phyloP scores from a whole-genome alignment of 2,888 invertebrate genomes.

The Conus canariensis region DNA sequence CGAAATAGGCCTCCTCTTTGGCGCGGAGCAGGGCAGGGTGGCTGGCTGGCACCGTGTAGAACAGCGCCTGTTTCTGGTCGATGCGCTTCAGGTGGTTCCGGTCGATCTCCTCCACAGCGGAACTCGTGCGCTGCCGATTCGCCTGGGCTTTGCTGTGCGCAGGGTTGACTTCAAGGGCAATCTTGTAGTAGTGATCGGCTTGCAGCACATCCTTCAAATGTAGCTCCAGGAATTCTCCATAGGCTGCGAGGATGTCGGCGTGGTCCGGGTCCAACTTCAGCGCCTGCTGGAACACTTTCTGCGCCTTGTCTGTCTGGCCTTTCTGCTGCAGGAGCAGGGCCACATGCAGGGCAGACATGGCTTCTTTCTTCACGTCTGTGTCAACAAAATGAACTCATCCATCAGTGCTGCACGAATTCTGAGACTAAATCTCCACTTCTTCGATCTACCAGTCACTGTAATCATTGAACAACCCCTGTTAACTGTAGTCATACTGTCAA shows the following conservation, averaged over 20 bases:
- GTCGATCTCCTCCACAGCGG: constrained; percentile 92
- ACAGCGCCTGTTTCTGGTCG: constrained; percentile 90
- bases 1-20: constrained; percentile 95
- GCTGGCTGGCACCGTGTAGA: constrained; percentile 89
- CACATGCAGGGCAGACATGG: constrained; percentile 89
- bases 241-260: constrained; percentile 93
- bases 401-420: too few species aligned
- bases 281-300: constrained; percentile 86
- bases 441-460: too few species aligned
- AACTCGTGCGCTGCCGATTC: constrained; percentile 91
- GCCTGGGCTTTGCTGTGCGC: constrained; percentile 82
- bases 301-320: constrained; percentile 91
- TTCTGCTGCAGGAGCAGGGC: constrained; percentile 90
- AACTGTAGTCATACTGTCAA: too few species aligned
- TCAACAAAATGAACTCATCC: constrained; percentile 17
- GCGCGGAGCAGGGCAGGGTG: constrained; percentile 90
- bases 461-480: too few species aligned
- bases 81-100: constrained; percentile 87
- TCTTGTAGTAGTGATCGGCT: constrained; percentile 92
- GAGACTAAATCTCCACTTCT: too few species aligned
- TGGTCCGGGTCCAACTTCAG: constrained; percentile 93
- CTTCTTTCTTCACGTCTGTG: constrained; percentile 84
- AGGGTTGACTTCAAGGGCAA: constrained; percentile 91
- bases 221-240: constrained; percentile 94
- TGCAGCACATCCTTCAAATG: constrained; percentile 90